A percentile compares a stretch with the other conserved stretches of the same genome.
Evolutionary conservation across 1,140 invertebrate species (phyloP).

Genomic region (Drosophila navojoa): DNA sequence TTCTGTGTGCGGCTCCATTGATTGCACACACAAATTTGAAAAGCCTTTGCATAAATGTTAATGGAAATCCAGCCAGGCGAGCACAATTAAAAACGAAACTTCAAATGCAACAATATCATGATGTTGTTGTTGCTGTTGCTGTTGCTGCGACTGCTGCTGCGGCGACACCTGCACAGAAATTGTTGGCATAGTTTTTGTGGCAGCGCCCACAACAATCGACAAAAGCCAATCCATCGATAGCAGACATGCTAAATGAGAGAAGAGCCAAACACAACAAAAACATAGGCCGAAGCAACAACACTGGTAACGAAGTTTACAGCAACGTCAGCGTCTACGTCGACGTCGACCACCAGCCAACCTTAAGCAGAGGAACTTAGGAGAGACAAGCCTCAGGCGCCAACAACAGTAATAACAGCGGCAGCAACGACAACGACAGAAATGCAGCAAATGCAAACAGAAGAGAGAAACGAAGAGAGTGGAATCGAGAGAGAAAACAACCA

Average conservation of each 20-base stretch:
- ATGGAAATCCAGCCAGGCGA: slow-evolving; percentile 28
- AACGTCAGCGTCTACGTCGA: neutral
- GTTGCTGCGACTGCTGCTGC: slow-evolving; percentile 1
- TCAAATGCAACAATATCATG: slow-evolving; percentile 30
- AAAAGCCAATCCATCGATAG: slow-evolving; percentile 46
- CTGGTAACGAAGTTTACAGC: slow-evolving; percentile 9
- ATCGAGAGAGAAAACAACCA: slow-evolving; percentile 23
- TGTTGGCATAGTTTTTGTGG: slow-evolving; percentile 49
- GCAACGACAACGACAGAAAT: no score
- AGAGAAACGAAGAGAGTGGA: neutral
- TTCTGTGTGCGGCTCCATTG: slow-evolving; percentile 40
- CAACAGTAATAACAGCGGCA: slow-evolving; percentile 17
- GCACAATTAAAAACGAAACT: slow-evolving; percentile 49
- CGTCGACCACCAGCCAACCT: slow-evolving; percentile 51
- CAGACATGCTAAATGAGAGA: slow-evolving; percentile 57
- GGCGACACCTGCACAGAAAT: slow-evolving; percentile 56
- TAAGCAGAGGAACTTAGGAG: slow-evolving; percentile 27
- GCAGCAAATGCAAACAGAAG: no score
- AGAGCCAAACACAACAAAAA: slow-evolving; percentile 1
- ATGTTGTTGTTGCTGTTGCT: neutral
- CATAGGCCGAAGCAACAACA: neutral
- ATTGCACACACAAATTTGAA: slow-evolving; percentile 65
- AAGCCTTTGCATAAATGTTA: slow-evolving; percentile 46
- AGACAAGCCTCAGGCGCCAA: slow-evolving; percentile 33
- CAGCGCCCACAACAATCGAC: slow-evolving; percentile 21